Evolutionary conservation across 2,888 invertebrate genomes (phyloP).

Genomic region (Diplazon laetatorius): DNA sequence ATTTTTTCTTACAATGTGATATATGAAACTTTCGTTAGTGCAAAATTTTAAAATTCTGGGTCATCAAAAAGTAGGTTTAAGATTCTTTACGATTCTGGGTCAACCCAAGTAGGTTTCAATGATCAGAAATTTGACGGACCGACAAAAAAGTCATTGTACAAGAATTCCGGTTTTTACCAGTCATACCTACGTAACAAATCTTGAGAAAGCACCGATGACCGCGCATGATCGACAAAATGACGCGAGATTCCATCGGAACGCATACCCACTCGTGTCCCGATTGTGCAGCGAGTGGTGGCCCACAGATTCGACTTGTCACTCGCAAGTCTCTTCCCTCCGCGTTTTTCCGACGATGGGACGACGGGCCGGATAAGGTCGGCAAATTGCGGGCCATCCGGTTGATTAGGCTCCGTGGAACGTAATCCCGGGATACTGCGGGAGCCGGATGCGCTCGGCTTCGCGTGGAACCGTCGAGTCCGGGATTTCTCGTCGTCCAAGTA

Average conservation of each 20-base stretch:
- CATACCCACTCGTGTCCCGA: too few species aligned
- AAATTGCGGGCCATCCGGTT: constrained; percentile 80
- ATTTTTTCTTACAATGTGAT: too few species aligned
- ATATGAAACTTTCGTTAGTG: too few species aligned
- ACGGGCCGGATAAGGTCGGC: constrained; percentile 76
- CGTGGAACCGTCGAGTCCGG: constrained; percentile 13
- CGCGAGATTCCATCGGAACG: constrained; percentile 36
- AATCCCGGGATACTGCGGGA: constrained; percentile 70
- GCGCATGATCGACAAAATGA: constrained; percentile 36
- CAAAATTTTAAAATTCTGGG: too few species aligned
- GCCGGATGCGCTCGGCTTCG: constrained; percentile 39
- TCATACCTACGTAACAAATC: too few species aligned
- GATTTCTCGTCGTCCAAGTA: constrained; percentile 27
- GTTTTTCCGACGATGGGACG: constrained; percentile 63
- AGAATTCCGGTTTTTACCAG: too few species aligned
- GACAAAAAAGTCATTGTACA: too few species aligned
- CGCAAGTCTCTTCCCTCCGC: constrained; percentile 17
- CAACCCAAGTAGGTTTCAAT: too few species aligned
- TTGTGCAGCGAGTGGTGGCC: too few species aligned
- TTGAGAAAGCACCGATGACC: neutral
- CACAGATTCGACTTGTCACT: constrained; percentile 39
- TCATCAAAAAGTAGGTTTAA: too few species aligned
- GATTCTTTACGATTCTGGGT: too few species aligned
- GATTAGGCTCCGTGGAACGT: constrained; percentile 78
- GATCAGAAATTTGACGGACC: too few species aligned